phyloP scores from a whole-genome alignment of 2,113 vertebrate species.

The Psittacula cyanocephala region DNA sequence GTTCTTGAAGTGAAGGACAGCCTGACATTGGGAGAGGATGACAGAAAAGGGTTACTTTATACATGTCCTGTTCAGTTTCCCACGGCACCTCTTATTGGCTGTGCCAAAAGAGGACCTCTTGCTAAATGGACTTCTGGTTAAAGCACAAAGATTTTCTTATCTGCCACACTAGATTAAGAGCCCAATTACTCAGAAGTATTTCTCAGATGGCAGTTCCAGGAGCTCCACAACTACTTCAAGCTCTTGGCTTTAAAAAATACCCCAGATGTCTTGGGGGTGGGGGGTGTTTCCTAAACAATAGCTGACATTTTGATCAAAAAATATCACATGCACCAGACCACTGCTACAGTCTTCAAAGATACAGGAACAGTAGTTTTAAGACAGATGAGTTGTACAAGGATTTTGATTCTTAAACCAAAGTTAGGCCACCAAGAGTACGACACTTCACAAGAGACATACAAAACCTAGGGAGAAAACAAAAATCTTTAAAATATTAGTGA shows the following conservation, averaged over 20 bases:
- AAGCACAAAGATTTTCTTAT: neutral
- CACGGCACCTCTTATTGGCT: neutral
- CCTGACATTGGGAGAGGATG: fast-evolving
- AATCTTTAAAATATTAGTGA: neutral
- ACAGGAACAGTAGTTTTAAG: neutral
- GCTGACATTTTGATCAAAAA: neutral
- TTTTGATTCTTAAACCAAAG: neutral
- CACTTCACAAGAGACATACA: neutral
- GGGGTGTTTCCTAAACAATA: neutral
- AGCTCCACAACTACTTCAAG: neutral
- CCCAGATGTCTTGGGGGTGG: neutral
- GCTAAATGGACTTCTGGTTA: fast-evolving
- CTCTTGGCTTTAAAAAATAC: neutral
- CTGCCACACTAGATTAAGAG: neutral
- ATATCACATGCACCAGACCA: neutral
- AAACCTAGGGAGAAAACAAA: fast-evolving
- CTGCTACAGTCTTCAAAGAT: neutral
- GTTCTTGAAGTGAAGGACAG: neutral
- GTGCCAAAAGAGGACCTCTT: neutral
- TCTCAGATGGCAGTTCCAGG: neutral
- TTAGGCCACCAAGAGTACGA: neutral
- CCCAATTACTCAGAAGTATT: neutral
- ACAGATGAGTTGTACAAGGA: neutral
- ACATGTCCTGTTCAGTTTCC: neutral
- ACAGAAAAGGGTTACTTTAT: neutral